These are phyloP conservation scores for Paralvinella palmiformis DNA, from an alignment of 1,140 invertebrate genomes.

Conservation along the genomic window DNA sequence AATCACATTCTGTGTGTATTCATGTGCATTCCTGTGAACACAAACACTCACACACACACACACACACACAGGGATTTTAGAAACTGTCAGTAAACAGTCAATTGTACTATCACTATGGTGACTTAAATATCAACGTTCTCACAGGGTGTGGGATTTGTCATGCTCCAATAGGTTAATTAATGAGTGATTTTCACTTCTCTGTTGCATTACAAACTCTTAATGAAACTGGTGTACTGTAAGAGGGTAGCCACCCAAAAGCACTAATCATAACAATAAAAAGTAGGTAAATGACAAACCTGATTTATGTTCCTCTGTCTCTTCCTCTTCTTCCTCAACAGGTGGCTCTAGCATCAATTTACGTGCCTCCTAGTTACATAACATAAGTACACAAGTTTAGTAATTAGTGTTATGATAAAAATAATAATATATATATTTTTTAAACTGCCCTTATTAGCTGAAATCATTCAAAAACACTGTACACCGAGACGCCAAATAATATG, in stretches of 20 bases:
- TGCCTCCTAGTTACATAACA: conserved; percentile 27
- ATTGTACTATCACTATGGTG: neutral
- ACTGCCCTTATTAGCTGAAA: too few species aligned
- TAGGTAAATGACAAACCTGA: conserved; percentile 17
- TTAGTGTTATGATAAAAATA: neutral
- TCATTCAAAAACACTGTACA: too few species aligned
- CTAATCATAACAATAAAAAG: conserved; percentile 11
- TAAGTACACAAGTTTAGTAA: neutral
- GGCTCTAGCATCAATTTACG: conserved; percentile 83
- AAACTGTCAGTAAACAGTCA: neutral
- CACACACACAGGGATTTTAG: neutral
- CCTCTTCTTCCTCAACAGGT: conserved; percentile 67
- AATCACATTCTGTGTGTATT: too few species aligned
- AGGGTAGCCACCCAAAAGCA: neutral
- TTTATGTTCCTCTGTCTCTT: conserved; percentile 41
- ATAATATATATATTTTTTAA: neutral
- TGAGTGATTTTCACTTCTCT: neutral
- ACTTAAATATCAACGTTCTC: neutral
- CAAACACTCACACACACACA: neutral
- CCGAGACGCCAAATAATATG: too few species aligned
- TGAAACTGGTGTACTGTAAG: neutral
- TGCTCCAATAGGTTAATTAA: neutral
- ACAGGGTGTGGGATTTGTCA: neutral
- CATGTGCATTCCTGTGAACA: neutral
- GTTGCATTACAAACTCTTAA: neutral